phyloP scores from a whole-genome alignment of 2,797 vertebrate species.

The Poecilia velifera region DNA sequence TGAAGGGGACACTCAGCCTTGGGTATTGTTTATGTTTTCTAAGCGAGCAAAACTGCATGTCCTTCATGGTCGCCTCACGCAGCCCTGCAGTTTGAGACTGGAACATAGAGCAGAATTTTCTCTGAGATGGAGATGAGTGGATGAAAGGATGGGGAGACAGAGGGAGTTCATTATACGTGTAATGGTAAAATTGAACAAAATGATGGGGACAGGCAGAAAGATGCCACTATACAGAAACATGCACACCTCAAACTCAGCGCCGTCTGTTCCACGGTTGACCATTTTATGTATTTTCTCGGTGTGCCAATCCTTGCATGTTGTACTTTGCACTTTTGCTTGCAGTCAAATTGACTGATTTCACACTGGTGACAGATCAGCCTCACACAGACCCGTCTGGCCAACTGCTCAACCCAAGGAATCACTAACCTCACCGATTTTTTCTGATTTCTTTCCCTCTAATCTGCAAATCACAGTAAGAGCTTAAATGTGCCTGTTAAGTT shows the following conservation, averaged over 20 bases:
- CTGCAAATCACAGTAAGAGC: background rate
- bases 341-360: background rate
- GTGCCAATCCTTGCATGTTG: background rate
- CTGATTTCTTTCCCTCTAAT: background rate
- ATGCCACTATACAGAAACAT: background rate
- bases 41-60: conserved; percentile 6
- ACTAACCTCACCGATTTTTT: background rate
- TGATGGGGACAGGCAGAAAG: background rate
- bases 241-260: conserved; percentile 4
- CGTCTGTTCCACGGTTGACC: background rate
- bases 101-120: conserved; percentile 7
- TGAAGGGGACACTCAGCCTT: background rate
- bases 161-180: conserved; percentile 1
- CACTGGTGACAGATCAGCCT: background rate
- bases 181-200: conserved; percentile 28
- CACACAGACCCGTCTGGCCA: background rate
- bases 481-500: background rate
- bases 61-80: conserved; percentile 24
- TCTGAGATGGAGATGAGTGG: conserved; percentile 18
- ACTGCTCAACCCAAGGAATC: background rate
- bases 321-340: background rate
- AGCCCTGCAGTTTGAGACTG: background rate
- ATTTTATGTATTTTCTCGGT: background rate
- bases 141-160: conserved; percentile 21
- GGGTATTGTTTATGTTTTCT: background rate